phyloP scores from a whole-genome alignment of 2,113 vertebrate species.

The Barbus barbus region DNA sequence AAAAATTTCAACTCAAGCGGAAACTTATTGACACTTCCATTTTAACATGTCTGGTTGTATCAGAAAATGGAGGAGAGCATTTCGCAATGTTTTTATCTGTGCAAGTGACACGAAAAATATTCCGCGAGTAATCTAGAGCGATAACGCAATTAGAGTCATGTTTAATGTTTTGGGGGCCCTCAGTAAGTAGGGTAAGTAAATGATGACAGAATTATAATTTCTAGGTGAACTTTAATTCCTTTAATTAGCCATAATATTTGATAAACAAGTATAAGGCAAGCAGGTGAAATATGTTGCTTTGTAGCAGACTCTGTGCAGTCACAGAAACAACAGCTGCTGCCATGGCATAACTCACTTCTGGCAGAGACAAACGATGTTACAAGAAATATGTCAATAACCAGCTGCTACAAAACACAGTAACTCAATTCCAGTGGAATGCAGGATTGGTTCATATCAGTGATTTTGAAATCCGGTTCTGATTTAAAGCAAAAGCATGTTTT shows the following conservation, averaged over 20 bases:
- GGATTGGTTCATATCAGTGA: slow-evolving; percentile 11
- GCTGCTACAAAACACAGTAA: not conserved
- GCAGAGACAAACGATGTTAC: not conserved
- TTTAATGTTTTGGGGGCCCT: too few species aligned
- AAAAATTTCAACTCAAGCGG: too few species aligned
- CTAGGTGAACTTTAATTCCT: not conserved
- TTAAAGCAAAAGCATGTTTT: not conserved
- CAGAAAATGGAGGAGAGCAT: too few species aligned
- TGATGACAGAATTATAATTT: not conserved
- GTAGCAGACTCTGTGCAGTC: not conserved
- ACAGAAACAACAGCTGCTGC: not conserved
- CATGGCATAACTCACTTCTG: not conserved
- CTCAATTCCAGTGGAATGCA: slow-evolving; percentile 14
- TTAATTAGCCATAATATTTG: not conserved
- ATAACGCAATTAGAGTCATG: too few species aligned
- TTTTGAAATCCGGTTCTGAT: not conserved
- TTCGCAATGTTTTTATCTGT: too few species aligned
- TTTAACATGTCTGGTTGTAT: too few species aligned
- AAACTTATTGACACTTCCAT: too few species aligned
- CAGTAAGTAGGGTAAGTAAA: not conserved
- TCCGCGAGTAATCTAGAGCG: too few species aligned
- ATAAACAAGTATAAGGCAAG: not conserved
- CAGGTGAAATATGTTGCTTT: not conserved
- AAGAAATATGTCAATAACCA: not conserved
- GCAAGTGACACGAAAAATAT: too few species aligned